Evolutionary conservation across 2,113 vertebrate species (phyloP).

Genomic region (Polypterus senegalus): DNA sequence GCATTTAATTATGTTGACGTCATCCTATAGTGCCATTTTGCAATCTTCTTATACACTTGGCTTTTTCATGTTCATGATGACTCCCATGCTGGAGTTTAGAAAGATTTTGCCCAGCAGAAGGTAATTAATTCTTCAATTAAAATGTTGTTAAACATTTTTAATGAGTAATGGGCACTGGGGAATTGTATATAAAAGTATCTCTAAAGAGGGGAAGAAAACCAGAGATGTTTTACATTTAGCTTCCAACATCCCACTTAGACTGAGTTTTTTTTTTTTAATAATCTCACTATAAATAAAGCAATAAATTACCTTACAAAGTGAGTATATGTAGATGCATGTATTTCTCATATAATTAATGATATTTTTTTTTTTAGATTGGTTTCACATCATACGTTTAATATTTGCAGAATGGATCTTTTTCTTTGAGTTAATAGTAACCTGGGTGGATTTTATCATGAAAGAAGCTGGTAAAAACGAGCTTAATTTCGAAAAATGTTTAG

Average conservation of each 20-base stretch:
- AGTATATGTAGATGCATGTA: no score
- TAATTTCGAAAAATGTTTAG: no score
- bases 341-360: no score
- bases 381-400: no score
- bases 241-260: constrained; percentile 45
- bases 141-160: constrained; percentile 78
- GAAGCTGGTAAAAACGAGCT: no score
- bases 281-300: constrained; percentile 11
- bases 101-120: constrained; percentile 56
- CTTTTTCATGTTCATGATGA: constrained; percentile 40
- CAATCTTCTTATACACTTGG: constrained; percentile 23
- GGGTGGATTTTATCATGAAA: no score
- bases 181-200: constrained; percentile 55
- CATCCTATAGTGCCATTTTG: constrained; percentile 31
- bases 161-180: constrained; percentile 61
- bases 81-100: constrained; percentile 64
- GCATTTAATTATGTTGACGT: constrained; percentile 29
- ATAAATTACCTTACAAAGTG: no score
- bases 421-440: no score
- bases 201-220: constrained; percentile 51
- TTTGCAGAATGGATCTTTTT: no score
- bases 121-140: constrained; percentile 79
- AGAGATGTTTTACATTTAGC: constrained; percentile 48
- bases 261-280: constrained; percentile 48
- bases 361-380: no score